Percentiles rank a stretch among this genome's conserved stretches.
These are phyloP conservation scores for Malurus cyaneus DNA, from an alignment of 2,113 vertebrate species.

Conservation along the genomic window DNA sequence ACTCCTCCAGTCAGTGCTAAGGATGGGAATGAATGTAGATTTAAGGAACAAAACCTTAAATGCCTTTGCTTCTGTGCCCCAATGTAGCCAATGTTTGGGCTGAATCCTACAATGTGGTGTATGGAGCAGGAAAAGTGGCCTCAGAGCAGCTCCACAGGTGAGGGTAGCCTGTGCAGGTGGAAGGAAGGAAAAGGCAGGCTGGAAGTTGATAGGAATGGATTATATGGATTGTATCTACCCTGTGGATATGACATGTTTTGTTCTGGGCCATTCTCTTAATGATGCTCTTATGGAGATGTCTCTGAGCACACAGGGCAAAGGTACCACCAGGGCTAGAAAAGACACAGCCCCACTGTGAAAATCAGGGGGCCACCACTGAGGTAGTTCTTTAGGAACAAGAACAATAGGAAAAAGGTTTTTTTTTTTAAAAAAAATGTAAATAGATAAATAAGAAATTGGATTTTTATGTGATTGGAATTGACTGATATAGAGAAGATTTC, in stretches of 20 bases:
- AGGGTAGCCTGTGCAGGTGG: neutral
- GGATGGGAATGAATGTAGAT: neutral
- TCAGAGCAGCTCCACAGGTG: neutral
- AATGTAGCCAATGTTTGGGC: neutral
- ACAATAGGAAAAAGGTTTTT: neutral
- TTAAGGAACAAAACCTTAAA: neutral
- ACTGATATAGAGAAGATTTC: neutral
- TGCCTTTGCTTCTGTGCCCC: neutral
- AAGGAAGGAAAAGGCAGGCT: neutral
- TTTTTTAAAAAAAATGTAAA: neutral
- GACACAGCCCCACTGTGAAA: neutral
- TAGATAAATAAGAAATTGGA: neutral
- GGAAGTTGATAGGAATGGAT: neutral
- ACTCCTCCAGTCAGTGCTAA: neutral
- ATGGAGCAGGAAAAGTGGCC: neutral
- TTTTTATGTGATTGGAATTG: neutral
- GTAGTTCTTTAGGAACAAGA: neutral
- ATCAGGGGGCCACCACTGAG: neutral
- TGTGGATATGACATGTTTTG: neutral
- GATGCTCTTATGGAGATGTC: neutral
- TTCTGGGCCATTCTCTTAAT: neutral
- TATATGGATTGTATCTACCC: fast-evolving
- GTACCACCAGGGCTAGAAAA: neutral
- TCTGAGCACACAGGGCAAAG: neutral
- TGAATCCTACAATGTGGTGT: neutral